A percentile compares a stretch with the other conserved stretches of the same genome.
Conservation (phyloP, 2,113 vertebrate genomes). For the Protobothrops flavoviridis region DNA sequence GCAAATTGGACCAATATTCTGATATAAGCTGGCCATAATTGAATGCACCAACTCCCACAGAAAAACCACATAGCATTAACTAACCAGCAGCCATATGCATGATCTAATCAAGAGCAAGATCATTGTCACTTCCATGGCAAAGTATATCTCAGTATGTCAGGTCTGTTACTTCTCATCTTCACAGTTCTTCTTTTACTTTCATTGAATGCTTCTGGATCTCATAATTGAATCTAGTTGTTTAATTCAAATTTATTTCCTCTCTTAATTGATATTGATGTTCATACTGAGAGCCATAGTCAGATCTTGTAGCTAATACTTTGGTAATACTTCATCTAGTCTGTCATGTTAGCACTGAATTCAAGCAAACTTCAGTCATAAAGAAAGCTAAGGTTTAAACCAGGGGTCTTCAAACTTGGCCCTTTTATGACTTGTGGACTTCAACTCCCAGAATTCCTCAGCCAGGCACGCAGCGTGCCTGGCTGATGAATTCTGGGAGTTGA, state of each 20-base stretch:
- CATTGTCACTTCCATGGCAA: background rate
- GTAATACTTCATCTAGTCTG: background rate
- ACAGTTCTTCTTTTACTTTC: background rate
- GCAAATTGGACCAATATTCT: background rate
- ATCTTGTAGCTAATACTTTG: background rate
- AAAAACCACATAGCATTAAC: background rate
- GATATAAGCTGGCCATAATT: background rate
- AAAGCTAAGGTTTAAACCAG: background rate
- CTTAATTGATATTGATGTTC: background rate
- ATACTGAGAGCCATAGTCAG: background rate
- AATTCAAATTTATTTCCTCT: too few species aligned
- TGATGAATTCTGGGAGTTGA: too few species aligned
- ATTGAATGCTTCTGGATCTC: background rate
- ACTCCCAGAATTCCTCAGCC: too few species aligned
- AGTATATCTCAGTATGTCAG: background rate
- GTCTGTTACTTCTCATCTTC: background rate
- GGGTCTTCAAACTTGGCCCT: too few species aligned
- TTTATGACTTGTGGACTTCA: too few species aligned
- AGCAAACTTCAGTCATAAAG: background rate
- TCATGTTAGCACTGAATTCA: constrained; percentile 2
- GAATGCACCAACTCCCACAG: background rate
- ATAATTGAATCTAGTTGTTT: background rate
- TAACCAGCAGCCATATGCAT: background rate
- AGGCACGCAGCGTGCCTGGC: too few species aligned
- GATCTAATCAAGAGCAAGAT: background rate